These are phyloP conservation scores for Drosophila eohydei DNA, from an alignment of 2,888 invertebrate genomes.

Conservation along the genomic window DNA sequence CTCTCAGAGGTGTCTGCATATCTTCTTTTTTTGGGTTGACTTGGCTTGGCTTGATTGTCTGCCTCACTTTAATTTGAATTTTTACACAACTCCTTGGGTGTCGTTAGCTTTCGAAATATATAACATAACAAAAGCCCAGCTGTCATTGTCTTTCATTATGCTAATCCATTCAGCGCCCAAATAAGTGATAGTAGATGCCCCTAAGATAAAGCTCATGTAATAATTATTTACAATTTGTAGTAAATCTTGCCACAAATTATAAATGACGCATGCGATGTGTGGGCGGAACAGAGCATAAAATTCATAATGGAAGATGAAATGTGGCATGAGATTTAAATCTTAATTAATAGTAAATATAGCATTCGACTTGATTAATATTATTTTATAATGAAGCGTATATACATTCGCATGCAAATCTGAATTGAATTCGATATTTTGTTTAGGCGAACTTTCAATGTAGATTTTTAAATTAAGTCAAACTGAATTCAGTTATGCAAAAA, in stretches of 20 bases:
- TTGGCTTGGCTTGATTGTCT: constrained; percentile 20
- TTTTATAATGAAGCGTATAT: not conserved
- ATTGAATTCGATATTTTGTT: no score
- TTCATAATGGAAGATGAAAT: not conserved
- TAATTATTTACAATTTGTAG: constrained; percentile 15
- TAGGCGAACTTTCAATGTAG: no score
- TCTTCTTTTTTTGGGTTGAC: constrained; percentile 8
- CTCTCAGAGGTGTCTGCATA: constrained; percentile 14
- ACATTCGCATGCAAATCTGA: not conserved
- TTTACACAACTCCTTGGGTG: constrained; percentile 48
- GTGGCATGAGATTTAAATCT: not conserved
- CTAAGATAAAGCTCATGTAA: constrained; percentile 5
- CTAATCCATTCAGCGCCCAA: constrained; percentile 31
- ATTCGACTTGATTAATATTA: not conserved
- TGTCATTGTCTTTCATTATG: constrained; percentile 28
- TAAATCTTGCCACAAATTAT: not conserved
- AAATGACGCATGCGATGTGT: not conserved
- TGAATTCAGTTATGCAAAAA: no score
- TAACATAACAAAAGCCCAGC: constrained; percentile 17
- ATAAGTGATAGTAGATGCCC: not conserved
- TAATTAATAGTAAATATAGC: not conserved
- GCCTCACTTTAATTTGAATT: constrained; percentile 27
- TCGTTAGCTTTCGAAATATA: constrained; percentile 55
- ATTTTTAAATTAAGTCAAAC: no score
- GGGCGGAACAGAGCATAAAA: not conserved